phyloP scores from a whole-genome alignment of 2,797 vertebrate species.

The Melanotaenia maccullochi region DNA sequence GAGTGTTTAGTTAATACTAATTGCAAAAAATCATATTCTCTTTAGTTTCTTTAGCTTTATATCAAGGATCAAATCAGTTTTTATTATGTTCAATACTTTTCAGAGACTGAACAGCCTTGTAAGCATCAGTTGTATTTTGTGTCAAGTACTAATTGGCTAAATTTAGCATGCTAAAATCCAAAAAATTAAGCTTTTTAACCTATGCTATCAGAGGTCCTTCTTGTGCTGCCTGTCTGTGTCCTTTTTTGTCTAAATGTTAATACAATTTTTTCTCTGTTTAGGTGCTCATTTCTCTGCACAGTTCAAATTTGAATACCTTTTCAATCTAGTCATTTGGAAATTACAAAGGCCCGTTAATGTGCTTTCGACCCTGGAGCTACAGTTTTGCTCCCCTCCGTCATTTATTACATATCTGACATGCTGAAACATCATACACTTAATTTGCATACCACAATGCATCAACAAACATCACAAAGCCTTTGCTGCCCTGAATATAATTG shows the following conservation, averaged over 20 bases:
- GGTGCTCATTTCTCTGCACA: background rate
- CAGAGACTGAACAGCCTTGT: background rate
- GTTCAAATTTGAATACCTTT: background rate
- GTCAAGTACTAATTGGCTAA: background rate
- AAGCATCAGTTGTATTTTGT: background rate
- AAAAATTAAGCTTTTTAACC: background rate
- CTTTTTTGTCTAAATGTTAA: background rate
- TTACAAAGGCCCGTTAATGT: no score
- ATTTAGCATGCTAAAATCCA: background rate
- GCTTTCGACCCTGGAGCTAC: no score
- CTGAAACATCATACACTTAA: background rate
- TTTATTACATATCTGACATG: background rate
- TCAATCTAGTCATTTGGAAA: background rate
- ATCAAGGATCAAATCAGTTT: background rate
- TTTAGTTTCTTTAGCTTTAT: background rate
- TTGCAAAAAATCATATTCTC: background rate
- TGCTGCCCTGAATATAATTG: background rate
- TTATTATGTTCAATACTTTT: background rate
- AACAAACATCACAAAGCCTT: background rate
- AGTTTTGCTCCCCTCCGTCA: background rate
- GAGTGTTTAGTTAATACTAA: background rate
- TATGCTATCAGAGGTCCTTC: background rate
- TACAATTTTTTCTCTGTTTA: background rate
- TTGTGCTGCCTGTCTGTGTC: background rate
- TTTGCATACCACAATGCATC: background rate